These are phyloP conservation scores for Oryctes rhinoceros DNA, from an alignment of 1,140 invertebrate genomes.

Conservation along the genomic window DNA sequence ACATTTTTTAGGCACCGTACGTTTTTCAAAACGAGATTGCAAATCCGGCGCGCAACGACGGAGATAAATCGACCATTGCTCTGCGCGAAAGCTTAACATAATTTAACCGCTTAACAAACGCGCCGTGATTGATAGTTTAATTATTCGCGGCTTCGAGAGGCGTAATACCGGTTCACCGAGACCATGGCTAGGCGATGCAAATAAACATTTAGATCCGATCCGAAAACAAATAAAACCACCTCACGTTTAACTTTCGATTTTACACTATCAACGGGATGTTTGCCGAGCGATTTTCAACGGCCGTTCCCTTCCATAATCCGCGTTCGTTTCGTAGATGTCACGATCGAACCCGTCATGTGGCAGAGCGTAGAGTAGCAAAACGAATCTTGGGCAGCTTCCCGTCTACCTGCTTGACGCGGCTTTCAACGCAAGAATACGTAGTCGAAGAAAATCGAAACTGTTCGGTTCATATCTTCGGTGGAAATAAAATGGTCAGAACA, in stretches of 20 bases:
- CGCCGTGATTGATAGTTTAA: slow-evolving; percentile 6
- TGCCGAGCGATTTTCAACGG: background rate
- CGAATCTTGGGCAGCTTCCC: background rate
- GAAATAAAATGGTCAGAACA: background rate
- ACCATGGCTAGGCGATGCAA: background rate
- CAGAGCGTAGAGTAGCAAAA: background rate
- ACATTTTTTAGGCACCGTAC: background rate
- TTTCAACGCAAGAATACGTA: too few relatives aligned
- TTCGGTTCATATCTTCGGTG: background rate
- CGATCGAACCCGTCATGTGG: background rate
- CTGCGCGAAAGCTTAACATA: background rate
- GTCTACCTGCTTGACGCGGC: background rate
- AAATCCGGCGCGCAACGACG: background rate
- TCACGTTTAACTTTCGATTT: background rate
- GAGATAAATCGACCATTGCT: background rate
- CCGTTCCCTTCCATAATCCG: slow-evolving; percentile 3
- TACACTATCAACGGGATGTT: background rate
- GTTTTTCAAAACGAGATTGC: background rate
- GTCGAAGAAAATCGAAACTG: background rate
- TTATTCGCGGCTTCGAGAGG: background rate
- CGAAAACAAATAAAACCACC: slow-evolving; percentile 1
- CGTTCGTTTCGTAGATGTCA: slow-evolving; percentile 10
- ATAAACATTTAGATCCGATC: background rate
- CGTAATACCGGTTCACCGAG: background rate
- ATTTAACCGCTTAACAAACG: background rate